phyloP scores from a whole-genome alignment of 1,140 invertebrate species.

The Thalassaphorura encarpata region DNA sequence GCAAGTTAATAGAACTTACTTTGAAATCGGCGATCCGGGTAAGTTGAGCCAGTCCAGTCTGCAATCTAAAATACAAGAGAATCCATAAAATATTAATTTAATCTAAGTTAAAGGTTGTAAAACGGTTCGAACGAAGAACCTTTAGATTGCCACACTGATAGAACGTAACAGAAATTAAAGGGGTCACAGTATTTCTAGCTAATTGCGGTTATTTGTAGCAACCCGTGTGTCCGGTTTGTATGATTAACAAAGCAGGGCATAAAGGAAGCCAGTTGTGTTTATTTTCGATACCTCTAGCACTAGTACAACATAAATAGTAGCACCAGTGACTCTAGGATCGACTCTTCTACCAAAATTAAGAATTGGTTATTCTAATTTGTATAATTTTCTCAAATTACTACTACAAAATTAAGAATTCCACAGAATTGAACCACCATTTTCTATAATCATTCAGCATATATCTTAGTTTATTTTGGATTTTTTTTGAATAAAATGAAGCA shows the following conservation, averaged over 20 bases:
- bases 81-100: slow-evolving; percentile 4
- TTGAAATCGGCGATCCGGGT: slow-evolving; percentile 88
- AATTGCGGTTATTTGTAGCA: too few species aligned
- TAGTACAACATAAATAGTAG: too few species aligned
- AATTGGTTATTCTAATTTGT: neutral
- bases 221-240: too few species aligned
- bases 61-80: slow-evolving; percentile 57
- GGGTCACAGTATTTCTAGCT: too few species aligned
- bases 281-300: too few species aligned
- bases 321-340: too few species aligned
- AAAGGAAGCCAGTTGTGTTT: too few species aligned
- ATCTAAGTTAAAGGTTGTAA: slow-evolving; percentile 4
- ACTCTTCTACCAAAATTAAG: too few species aligned
- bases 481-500: neutral
- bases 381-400: neutral
- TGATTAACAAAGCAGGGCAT: too few species aligned
- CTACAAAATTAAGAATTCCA: neutral
- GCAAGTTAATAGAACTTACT: slow-evolving; percentile 52
- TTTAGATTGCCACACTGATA: too few species aligned
- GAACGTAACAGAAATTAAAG: too few species aligned
- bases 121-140: too few species aligned
- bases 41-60: slow-evolving; percentile 92
- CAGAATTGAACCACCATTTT: neutral
- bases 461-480: neutral
- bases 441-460: neutral